Evolutionary conservation across 2,797 vertebrate species (phyloP).

Genomic region (Alectoris magna): DNA sequence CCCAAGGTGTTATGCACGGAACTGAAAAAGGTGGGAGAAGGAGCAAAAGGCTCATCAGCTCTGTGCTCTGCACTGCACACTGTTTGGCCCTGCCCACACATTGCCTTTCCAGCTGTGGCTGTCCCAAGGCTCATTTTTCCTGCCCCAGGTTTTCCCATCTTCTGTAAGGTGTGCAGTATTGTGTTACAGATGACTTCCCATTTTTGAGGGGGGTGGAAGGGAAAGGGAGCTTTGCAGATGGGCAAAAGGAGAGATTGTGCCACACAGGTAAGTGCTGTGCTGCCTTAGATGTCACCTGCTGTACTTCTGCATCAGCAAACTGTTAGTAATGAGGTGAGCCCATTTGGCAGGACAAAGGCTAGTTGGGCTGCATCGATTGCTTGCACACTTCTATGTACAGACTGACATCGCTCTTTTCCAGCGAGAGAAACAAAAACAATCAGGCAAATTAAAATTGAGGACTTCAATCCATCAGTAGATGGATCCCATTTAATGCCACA

Average conservation of each 20-base stretch:
- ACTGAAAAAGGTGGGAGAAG: background rate
- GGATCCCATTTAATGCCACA: background rate
- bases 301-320: background rate
- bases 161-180: background rate
- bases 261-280: background rate
- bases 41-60: background rate
- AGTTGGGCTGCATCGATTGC: conserved; percentile 8
- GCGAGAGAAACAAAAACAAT: conserved; percentile 1
- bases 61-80: background rate
- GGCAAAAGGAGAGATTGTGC: background rate
- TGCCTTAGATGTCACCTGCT: background rate
- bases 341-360: conserved; percentile 25
- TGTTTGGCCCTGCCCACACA: background rate
- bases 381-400: background rate
- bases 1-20: background rate
- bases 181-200: background rate
- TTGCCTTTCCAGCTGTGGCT: background rate
- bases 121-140: background rate
- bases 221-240: background rate
- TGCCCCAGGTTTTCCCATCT: background rate
- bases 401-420: background rate
- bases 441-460: background rate
- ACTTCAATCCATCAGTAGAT: background rate
- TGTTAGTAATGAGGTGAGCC: background rate
- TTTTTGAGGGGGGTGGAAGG: background rate